A percentile compares a stretch with the other conserved stretches of the same genome.
Conservation (phyloP, 2,113 vertebrate species). For the Dipodomys merriami region DNA sequence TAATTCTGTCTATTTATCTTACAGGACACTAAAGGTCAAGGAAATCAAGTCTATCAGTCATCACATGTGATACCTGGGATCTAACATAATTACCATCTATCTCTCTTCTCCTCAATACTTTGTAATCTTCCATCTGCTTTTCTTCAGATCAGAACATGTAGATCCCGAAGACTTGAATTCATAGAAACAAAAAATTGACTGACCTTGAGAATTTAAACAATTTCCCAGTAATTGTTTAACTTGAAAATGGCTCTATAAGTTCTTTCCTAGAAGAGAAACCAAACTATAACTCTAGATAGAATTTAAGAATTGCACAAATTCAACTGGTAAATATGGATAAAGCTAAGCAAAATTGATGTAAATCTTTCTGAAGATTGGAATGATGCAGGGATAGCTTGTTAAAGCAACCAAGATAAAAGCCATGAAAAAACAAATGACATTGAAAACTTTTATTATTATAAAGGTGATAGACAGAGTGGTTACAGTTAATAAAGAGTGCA, state of each 20-base stretch:
- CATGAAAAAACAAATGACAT: not conserved
- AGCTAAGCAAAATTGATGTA: not conserved
- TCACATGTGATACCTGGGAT: not conserved
- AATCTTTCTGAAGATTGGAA: not conserved
- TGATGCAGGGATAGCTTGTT: not conserved
- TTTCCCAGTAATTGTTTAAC: not conserved
- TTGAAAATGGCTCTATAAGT: not conserved
- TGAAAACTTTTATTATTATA: too few relatives aligned
- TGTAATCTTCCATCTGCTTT: not conserved
- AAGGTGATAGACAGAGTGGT: too few relatives aligned
- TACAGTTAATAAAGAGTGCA: too few relatives aligned
- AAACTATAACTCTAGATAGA: not conserved
- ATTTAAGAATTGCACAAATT: not conserved
- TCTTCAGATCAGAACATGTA: not conserved
- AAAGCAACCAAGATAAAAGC: not conserved
- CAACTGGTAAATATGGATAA: not conserved
- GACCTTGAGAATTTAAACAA: not conserved
- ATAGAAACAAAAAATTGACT: constrained; percentile 8
- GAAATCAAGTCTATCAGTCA: not conserved
- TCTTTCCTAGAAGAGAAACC: not conserved
- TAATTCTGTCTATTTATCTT: not conserved
- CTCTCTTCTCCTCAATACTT: not conserved
- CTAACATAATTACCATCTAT: not conserved
- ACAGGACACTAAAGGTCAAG: not conserved
- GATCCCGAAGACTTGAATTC: not conserved